A percentile compares a stretch with the other conserved stretches of the same genome.
Conservation (phyloP, 2,113 vertebrate genomes). For the Tringa solitaria region DNA sequence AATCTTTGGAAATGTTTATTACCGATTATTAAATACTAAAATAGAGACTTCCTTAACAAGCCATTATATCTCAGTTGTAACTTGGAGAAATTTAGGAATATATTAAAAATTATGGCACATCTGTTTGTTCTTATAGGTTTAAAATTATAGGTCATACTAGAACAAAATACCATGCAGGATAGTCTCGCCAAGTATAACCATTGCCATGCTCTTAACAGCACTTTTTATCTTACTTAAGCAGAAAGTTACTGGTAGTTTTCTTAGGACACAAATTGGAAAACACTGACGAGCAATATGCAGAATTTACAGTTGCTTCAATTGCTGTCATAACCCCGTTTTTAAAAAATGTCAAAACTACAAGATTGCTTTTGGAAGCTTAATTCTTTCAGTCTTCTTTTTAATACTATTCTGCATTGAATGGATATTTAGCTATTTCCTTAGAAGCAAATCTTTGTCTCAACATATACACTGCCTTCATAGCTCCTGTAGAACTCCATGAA, state of each 20-base stretch:
- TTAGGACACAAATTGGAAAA: slow-evolving; percentile 2
- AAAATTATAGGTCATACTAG: background rate
- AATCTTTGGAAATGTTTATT: background rate
- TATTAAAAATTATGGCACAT: background rate
- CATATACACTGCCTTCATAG: background rate
- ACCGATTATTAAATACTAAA: background rate
- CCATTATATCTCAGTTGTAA: background rate
- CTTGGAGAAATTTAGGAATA: background rate
- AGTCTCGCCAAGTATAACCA: background rate
- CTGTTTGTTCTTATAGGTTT: background rate
- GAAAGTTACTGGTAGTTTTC: background rate
- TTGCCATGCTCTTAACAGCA: background rate
- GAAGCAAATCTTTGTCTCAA: background rate
- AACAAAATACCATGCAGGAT: background rate
- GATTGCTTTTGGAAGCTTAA: background rate
- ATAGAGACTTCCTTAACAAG: background rate
- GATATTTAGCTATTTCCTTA: background rate
- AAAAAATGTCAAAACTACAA: background rate
- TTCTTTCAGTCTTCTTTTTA: background rate
- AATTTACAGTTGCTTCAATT: background rate
- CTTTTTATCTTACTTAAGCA: background rate
- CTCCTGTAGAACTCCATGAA: background rate
- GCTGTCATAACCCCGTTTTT: background rate
- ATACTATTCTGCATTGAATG: background rate
- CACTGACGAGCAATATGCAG: background rate